phyloP scores from a whole-genome alignment of 1,140 invertebrate species.

The Eriocheir sinensis region DNA sequence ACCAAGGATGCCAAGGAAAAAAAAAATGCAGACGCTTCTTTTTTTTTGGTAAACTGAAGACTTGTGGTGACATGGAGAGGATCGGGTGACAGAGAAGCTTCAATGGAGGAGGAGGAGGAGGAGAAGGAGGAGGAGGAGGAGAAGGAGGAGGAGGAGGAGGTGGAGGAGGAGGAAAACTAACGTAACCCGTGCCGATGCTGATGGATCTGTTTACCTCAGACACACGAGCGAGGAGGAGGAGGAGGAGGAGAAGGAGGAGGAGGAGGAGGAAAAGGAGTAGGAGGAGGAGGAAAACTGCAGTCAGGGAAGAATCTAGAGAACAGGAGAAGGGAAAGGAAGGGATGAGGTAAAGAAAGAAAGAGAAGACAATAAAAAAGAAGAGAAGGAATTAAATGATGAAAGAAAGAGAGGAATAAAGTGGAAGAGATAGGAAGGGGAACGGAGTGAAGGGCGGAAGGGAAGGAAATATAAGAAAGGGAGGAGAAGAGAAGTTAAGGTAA shows the following conservation, averaged over 20 bases:
- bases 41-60: background rate
- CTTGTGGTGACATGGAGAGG: background rate
- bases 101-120: background rate
- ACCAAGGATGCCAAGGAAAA: background rate
- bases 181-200: background rate
- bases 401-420: too few relatives aligned
- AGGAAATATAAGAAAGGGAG: too few relatives aligned
- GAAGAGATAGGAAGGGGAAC: too few relatives aligned
- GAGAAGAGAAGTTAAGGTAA: too few relatives aligned
- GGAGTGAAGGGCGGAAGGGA: too few relatives aligned
- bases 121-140: background rate
- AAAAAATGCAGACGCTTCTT: background rate
- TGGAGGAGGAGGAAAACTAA: background rate
- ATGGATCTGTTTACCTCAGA: conserved; percentile 5
- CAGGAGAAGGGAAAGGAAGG: background rate
- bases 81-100: background rate
- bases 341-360: too few relatives aligned
- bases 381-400: too few relatives aligned
- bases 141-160: background rate
- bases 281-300: too few relatives aligned
- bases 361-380: too few relatives aligned
- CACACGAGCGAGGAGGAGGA: background rate
- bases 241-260: background rate
- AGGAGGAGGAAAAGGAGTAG: background rate
- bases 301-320: background rate